phyloP scores from a whole-genome alignment of 2,797 vertebrate species.

The Prionace glauca region DNA sequence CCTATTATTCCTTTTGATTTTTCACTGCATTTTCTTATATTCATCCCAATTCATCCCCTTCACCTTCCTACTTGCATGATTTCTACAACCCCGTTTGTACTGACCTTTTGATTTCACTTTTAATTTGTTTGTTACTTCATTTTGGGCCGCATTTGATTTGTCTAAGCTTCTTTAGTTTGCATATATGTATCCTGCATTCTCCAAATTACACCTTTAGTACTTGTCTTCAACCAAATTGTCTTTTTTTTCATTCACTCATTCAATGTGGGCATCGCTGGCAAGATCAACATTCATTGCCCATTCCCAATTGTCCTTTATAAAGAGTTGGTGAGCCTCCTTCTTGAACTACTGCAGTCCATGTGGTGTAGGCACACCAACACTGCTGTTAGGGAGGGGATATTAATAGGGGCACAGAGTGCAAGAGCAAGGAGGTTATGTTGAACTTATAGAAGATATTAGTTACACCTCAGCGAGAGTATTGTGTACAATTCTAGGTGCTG shows the following conservation, averaged over 20 bases:
- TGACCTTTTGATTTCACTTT: background rate
- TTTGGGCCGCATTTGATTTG: background rate
- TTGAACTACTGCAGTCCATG: background rate
- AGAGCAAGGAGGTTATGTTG: too few species aligned
- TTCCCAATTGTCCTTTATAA: too few species aligned
- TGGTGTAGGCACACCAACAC: background rate
- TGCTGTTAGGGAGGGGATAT: background rate
- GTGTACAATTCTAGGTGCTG: too few species aligned
- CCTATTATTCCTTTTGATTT: background rate
- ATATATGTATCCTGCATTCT: background rate
- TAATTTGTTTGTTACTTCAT: background rate
- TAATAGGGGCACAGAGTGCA: too few species aligned
- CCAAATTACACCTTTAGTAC: background rate
- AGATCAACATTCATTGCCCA: too few species aligned
- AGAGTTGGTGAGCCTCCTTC: too few species aligned
- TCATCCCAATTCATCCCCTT: background rate
- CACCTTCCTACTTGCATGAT: background rate
- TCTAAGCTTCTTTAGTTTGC: background rate
- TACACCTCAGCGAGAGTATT: too few species aligned
- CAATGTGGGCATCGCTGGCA: too few species aligned
- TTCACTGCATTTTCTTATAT: background rate
- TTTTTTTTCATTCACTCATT: background rate
- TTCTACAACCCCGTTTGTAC: background rate
- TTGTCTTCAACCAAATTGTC: background rate
- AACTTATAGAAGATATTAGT: too few species aligned